These are phyloP conservation scores for Drosophila fungiperda DNA, from an alignment of 2,888 invertebrate genomes.

Conservation along the genomic window DNA sequence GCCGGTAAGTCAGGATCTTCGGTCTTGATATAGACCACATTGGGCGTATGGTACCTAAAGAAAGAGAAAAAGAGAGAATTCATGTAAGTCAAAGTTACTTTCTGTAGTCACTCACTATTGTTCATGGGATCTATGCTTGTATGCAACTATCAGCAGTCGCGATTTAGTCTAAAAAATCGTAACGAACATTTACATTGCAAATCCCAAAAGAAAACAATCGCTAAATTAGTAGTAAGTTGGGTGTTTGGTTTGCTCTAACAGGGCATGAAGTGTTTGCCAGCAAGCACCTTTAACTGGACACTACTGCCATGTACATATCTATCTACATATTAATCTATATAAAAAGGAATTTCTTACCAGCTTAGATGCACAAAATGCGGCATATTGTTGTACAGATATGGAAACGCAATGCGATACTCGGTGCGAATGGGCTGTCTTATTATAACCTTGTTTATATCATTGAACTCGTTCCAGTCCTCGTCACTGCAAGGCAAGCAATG, in stretches of 20 bases:
- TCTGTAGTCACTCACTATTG: background rate
- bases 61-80: conserved; percentile 7
- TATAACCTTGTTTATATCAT: conserved; percentile 99
- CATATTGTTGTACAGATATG: conserved; percentile 99
- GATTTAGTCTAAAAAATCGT: conserved; percentile 82
- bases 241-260: conserved; percentile 77
- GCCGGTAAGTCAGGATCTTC: conserved; percentile 99
- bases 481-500: conserved; percentile 88
- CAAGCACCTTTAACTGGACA: conserved; percentile 31
- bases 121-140: conserved; percentile 78
- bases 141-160: conserved; percentile 87
- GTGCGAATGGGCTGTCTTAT: conserved; percentile 99
- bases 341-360: conserved; percentile 90
- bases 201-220: conserved; percentile 86
- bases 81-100: background rate
- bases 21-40: conserved; percentile 99
- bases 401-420: conserved; percentile 99
- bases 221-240: conserved; percentile 87
- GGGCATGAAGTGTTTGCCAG: conserved; percentile 45
- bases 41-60: conserved; percentile 98
- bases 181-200: conserved; percentile 86
- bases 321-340: background rate
- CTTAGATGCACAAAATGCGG: conserved; percentile 99
- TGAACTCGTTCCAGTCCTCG: conserved; percentile 99
- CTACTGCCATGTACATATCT: conserved; percentile 52